These are phyloP conservation scores for Dendropsophus ebraccatus DNA, from an alignment of 2,113 vertebrate genomes.

Conservation along the genomic window DNA sequence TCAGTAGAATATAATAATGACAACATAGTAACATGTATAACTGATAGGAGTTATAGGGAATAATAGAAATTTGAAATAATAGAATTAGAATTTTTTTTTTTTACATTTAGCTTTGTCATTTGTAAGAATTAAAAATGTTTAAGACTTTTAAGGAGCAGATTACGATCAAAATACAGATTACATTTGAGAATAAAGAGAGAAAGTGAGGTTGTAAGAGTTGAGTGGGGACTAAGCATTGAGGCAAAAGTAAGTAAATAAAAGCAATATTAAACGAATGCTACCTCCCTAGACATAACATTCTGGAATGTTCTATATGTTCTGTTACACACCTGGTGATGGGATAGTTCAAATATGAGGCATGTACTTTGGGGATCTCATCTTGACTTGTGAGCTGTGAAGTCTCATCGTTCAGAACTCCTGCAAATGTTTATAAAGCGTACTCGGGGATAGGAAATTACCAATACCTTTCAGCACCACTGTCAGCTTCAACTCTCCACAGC, in stretches of 20 bases:
- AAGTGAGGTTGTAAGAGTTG: not conserved
- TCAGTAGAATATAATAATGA: too few species aligned
- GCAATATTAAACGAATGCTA: not conserved
- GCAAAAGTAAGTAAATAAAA: not conserved
- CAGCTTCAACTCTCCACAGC: not conserved
- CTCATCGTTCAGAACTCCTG: slow-evolving; percentile 26
- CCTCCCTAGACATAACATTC: not conserved
- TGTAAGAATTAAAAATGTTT: too few species aligned
- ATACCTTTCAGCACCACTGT: slow-evolving; percentile 18
- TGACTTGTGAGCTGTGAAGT: slow-evolving; percentile 21
- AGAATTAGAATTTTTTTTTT: too few species aligned
- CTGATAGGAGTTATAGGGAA: too few species aligned
- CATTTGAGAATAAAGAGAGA: too few species aligned
- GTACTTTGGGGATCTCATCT: not conserved
- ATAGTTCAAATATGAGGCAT: slow-evolving; percentile 15
- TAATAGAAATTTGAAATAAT: too few species aligned
- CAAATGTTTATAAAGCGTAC: slow-evolving; percentile 19
- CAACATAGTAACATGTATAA: too few species aligned
- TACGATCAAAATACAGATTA: too few species aligned
- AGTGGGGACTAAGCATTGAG: not conserved
- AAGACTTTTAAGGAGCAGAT: not conserved
- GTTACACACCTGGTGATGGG: not conserved
- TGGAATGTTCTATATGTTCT: slow-evolving; percentile 13
- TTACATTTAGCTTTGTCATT: too few species aligned
- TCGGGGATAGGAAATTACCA: slow-evolving; percentile 21